Percentiles rank a stretch among this genome's conserved stretches.
Evolutionary conservation across 2,888 invertebrate species (phyloP).

Genomic region (Neoitamus cyanurus): DNA sequence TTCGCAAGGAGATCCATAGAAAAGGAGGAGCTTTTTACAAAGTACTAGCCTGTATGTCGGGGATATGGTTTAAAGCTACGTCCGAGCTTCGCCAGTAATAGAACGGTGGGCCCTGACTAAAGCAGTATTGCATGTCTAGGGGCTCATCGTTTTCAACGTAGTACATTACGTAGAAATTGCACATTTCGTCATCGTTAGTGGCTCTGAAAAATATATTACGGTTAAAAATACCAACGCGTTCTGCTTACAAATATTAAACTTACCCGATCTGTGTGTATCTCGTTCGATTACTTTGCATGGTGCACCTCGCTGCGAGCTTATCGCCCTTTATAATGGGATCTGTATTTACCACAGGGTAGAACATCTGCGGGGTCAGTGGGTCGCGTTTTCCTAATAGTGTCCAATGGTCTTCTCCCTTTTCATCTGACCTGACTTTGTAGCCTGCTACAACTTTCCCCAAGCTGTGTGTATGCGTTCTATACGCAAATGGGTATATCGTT

Average conservation of each 20-base stretch:
- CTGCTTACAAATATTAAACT: conserved; percentile 57
- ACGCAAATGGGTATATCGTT: conserved; percentile 93
- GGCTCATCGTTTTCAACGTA: conserved; percentile 84
- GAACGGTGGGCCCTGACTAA: conserved; percentile 83
- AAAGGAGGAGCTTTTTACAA: conserved; percentile 55
- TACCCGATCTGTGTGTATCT: conserved; percentile 80
- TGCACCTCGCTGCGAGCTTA: conserved; percentile 88
- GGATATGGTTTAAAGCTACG: conserved; percentile 78
- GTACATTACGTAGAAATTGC: conserved; percentile 95
- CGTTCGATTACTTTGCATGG: conserved; percentile 82
- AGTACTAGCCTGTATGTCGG: conserved; percentile 75
- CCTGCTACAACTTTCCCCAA: conserved; percentile 88
- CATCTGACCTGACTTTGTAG: conserved; percentile 75
- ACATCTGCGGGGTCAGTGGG: conserved; percentile 93
- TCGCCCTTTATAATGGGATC: conserved; percentile 77
- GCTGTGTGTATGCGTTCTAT: conserved; percentile 92
- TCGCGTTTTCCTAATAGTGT: conserved; percentile 84
- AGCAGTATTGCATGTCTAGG: conserved; percentile 83
- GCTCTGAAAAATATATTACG: conserved; percentile 68
- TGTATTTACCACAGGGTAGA: conserved; percentile 80
- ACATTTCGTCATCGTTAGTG: conserved; percentile 93
- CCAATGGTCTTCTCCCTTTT: conserved; percentile 77
- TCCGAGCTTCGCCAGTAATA: conserved; percentile 82
- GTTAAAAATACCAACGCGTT: neutral
- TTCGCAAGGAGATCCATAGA: conserved; percentile 18